Evolutionary conservation across 2,888 invertebrate genomes (phyloP).

Genomic region (Zygaena filipendulae): DNA sequence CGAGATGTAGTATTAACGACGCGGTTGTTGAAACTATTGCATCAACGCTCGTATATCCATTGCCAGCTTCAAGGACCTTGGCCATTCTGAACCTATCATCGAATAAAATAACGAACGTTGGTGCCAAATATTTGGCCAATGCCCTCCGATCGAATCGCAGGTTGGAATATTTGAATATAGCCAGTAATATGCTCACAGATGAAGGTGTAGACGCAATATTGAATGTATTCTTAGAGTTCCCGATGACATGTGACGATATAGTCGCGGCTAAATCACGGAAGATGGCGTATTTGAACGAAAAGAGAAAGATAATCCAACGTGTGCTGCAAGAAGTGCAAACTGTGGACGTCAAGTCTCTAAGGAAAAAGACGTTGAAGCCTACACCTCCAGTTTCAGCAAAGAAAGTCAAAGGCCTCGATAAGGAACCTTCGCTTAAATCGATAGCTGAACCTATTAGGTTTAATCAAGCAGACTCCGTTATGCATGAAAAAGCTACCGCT

Average conservation of each 20-base stretch:
- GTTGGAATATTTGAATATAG: slow-evolving; percentile 34
- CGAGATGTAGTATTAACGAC: slow-evolving; percentile 34
- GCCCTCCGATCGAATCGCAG: slow-evolving; percentile 31
- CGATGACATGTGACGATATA: slow-evolving; percentile 26
- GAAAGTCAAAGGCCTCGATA: slow-evolving; percentile 21
- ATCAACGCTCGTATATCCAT: slow-evolving; percentile 20
- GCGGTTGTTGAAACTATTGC: slow-evolving; percentile 24
- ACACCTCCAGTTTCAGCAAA: slow-evolving; percentile 9
- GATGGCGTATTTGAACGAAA: slow-evolving; percentile 25
- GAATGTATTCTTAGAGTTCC: slow-evolving; percentile 24
- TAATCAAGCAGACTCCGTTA: slow-evolving; percentile 16
- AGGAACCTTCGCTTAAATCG: slow-evolving; percentile 18
- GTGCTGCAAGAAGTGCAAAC: slow-evolving; percentile 20
- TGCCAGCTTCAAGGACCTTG: slow-evolving; percentile 28
- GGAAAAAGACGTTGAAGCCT: slow-evolving; percentile 16
- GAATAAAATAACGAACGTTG: slow-evolving; percentile 36
- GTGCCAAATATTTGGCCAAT: slow-evolving; percentile 26
- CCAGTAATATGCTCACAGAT: slow-evolving; percentile 35
- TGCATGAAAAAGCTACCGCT: slow-evolving; percentile 24
- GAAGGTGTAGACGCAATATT: slow-evolving; percentile 26
- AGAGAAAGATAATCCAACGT: slow-evolving; percentile 18
- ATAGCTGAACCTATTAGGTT: slow-evolving; percentile 16
- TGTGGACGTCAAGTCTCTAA: slow-evolving; percentile 18
- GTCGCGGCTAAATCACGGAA: slow-evolving; percentile 18
- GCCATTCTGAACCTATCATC: slow-evolving; percentile 32